phyloP scores from a whole-genome alignment of 2,113 vertebrate genomes.

The Sapayoa aenigma region DNA sequence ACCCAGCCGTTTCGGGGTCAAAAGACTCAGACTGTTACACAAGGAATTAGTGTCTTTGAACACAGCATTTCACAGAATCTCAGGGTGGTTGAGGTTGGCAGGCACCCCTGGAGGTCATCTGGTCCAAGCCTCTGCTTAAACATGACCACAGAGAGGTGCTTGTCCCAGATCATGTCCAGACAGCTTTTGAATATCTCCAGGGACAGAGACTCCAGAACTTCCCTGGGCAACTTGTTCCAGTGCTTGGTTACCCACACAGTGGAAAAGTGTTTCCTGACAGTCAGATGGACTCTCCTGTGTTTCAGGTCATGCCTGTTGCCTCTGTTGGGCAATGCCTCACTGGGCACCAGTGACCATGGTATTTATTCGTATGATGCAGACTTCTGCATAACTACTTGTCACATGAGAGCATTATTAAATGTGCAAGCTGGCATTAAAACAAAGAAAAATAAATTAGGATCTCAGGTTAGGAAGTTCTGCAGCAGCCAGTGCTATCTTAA shows the following conservation, averaged over 20 bases:
- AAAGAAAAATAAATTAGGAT: neutral
- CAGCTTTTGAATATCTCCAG: neutral
- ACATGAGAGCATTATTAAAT: neutral
- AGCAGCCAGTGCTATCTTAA: neutral
- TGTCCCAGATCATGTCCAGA: neutral
- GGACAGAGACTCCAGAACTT: neutral
- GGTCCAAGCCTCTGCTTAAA: neutral
- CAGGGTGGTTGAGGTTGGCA: neutral
- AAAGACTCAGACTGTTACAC: neutral
- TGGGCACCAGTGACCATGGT: neutral
- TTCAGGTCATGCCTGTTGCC: neutral
- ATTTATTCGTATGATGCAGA: neutral
- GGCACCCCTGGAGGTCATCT: neutral
- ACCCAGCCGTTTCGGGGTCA: neutral
- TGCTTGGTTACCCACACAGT: neutral
- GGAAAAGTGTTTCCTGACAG: neutral
- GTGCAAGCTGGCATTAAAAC: neutral
- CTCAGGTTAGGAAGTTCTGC: neutral
- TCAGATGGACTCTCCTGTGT: neutral
- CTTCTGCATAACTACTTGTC: neutral
- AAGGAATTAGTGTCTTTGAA: neutral
- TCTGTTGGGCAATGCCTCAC: neutral
- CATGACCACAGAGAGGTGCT: neutral
- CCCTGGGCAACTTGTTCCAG: neutral
- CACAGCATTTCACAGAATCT: neutral